Conservation (phyloP, 2,113 vertebrate species). For the Elaphurus davidianus region DNA sequence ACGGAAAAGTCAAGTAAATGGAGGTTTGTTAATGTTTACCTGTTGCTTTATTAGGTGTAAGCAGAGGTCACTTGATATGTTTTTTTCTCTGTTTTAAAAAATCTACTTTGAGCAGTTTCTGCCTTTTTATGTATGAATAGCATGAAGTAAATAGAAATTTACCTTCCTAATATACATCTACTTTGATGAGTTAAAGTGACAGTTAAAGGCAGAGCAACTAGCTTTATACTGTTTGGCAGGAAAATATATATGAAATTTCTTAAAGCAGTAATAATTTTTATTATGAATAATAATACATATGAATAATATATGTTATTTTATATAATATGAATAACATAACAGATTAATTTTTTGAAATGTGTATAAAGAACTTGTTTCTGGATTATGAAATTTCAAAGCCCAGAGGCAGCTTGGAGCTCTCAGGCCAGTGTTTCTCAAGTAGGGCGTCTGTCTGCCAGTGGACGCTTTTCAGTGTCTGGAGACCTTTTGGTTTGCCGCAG, state of each 20-base stretch:
- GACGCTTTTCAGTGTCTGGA: not conserved
- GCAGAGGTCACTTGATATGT: not conserved
- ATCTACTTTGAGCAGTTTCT: not conserved
- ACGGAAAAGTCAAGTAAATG: slow-evolving; percentile 92
- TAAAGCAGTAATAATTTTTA: not conserved
- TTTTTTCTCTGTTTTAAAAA: slow-evolving; percentile 40
- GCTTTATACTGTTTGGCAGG: not conserved
- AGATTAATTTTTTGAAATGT: not conserved
- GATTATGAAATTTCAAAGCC: not conserved
- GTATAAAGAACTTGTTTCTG: slow-evolving; percentile 7
- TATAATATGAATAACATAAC: not conserved
- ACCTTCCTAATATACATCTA: not conserved
- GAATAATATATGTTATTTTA: not conserved
- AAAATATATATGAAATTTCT: not conserved
- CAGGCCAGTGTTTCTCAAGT: not conserved
- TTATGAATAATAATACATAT: not conserved
- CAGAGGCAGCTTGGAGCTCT: not conserved
- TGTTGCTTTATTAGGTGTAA: slow-evolving; percentile 32
- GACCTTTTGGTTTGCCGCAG: not conserved
- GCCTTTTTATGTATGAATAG: not conserved
- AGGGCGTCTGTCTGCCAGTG: not conserved
- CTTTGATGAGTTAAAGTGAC: slow-evolving; percentile 6
- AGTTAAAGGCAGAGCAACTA: not conserved
- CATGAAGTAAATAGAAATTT: slow-evolving; percentile 33
- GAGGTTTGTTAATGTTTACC: slow-evolving; percentile 84